A percentile compares a stretch with the other conserved stretches of the same genome.
phyloP scores from a whole-genome alignment of 2,113 vertebrate species.

The Gallinago jamesoni region DNA sequence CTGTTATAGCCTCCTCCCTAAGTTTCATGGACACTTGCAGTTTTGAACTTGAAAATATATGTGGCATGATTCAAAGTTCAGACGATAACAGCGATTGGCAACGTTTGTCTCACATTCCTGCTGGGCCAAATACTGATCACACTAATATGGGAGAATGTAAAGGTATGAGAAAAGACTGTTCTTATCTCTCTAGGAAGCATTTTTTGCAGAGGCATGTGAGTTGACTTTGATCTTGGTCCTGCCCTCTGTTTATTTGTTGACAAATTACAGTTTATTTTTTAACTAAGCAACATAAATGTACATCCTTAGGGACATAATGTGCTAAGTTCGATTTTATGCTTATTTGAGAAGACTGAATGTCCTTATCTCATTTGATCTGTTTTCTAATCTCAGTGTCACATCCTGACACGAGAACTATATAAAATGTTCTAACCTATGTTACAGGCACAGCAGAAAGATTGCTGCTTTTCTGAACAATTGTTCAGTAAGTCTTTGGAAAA shows the following conservation, averaged over 20 bases:
- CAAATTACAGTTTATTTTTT: slow-evolving; percentile 14
- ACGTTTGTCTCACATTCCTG: slow-evolving; percentile 50
- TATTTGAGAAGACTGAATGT: background rate
- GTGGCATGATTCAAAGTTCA: slow-evolving; percentile 90
- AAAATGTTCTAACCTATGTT: background rate
- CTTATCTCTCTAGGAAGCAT: background rate
- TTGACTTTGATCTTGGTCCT: background rate
- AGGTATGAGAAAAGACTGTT: slow-evolving; percentile 71
- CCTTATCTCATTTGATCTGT: background rate
- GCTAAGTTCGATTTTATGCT: background rate
- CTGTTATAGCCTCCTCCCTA: slow-evolving; percentile 77
- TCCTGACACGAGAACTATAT: background rate
- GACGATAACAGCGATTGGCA: slow-evolving; percentile 79
- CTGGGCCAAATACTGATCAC: slow-evolving; percentile 83
- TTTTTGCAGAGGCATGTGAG: background rate
- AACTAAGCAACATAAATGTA: slow-evolving; percentile 18
- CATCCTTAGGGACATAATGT: background rate
- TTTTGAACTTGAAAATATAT: slow-evolving; percentile 91
- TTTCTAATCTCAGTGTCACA: background rate
- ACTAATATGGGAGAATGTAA: slow-evolving; percentile 85
- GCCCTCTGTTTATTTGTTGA: background rate
- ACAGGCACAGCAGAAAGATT: background rate
- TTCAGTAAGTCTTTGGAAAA: background rate
- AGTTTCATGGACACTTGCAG: slow-evolving; percentile 90
- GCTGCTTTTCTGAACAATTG: background rate